These are phyloP conservation scores for Belgica antarctica DNA, from an alignment of 2,888 invertebrate genomes.

Conservation along the genomic window DNA sequence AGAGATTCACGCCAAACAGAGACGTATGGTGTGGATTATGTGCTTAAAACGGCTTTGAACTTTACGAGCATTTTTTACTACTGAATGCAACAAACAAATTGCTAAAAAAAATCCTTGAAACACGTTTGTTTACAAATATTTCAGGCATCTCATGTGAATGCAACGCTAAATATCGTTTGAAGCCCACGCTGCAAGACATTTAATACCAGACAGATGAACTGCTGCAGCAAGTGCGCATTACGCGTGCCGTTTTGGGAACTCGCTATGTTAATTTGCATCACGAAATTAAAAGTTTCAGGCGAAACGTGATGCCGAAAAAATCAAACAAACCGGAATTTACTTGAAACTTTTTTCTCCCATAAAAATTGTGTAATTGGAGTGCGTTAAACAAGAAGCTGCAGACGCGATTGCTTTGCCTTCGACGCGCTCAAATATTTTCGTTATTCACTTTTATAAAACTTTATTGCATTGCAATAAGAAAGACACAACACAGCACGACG, in stretches of 20 bases:
- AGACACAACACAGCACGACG: too few relatives aligned
- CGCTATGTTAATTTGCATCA: not conserved
- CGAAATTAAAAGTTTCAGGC: not conserved
- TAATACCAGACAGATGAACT: not conserved
- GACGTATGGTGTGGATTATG: conserved; percentile 12
- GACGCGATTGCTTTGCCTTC: not conserved
- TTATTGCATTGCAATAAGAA: too few relatives aligned
- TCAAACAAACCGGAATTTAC: not conserved
- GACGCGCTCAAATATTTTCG: not conserved
- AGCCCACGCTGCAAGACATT: not conserved
- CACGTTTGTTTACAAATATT: too few relatives aligned
- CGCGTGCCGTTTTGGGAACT: conserved; percentile 37
- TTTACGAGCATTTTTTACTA: not conserved
- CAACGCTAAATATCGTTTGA: conserved; percentile 2
- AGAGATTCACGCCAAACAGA: not conserved
- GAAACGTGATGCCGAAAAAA: conserved; percentile 5
- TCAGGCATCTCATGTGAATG: conserved; percentile 8
- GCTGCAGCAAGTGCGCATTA: not conserved
- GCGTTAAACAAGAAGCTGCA: too few relatives aligned
- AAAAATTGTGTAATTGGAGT: conserved; percentile 31
- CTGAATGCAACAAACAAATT: not conserved
- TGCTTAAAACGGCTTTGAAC: conserved; percentile 8
- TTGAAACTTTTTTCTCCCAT: not conserved
- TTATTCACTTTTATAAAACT: not conserved
- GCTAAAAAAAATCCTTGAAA: too few relatives aligned